phyloP scores from a whole-genome alignment of 1,140 invertebrate species.

The Leptopilina boulardi region DNA sequence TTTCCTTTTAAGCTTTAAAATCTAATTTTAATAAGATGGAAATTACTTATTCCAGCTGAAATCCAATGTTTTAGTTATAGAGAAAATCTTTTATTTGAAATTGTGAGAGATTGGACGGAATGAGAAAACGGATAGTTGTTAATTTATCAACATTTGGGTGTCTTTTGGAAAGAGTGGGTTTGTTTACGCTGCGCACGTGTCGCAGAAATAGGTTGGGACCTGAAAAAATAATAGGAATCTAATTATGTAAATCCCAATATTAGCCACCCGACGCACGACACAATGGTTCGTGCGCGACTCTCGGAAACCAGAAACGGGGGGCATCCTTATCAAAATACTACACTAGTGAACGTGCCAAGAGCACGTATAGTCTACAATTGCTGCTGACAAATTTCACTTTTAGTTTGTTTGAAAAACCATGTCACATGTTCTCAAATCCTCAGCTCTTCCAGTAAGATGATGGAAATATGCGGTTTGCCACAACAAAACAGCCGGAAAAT shows the following conservation, averaged over 20 bases:
- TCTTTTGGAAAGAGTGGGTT: constrained; percentile 9
- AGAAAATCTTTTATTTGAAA: neutral
- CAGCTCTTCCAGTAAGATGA: neutral
- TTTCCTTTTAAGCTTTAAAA: too few species aligned
- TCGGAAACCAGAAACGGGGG: constrained; percentile 44
- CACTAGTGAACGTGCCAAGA: constrained; percentile 54
- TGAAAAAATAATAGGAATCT: constrained; percentile 69
- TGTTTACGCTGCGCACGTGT: constrained; percentile 65
- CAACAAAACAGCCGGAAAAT: constrained; percentile 34
- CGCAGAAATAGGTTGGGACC: constrained; percentile 53
- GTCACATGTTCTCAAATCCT: constrained; percentile 42
- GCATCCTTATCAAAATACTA: constrained; percentile 70
- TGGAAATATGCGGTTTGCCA: constrained; percentile 47
- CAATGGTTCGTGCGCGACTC: constrained; percentile 45
- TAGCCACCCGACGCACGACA: constrained; percentile 52
- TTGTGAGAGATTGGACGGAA: neutral
- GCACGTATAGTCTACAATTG: constrained; percentile 59
- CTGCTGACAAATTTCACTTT: constrained; percentile 40
- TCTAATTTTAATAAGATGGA: too few species aligned
- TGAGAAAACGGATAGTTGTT: neutral
- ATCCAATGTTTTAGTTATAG: neutral
- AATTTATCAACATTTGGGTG: neutral
- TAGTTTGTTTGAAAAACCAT: constrained; percentile 52
- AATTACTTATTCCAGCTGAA: too few species aligned
- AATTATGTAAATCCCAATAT: constrained; percentile 72